These are phyloP conservation scores for Urosaurus nigricauda DNA, from an alignment of 2,797 vertebrate genomes.

Conservation along the genomic window DNA sequence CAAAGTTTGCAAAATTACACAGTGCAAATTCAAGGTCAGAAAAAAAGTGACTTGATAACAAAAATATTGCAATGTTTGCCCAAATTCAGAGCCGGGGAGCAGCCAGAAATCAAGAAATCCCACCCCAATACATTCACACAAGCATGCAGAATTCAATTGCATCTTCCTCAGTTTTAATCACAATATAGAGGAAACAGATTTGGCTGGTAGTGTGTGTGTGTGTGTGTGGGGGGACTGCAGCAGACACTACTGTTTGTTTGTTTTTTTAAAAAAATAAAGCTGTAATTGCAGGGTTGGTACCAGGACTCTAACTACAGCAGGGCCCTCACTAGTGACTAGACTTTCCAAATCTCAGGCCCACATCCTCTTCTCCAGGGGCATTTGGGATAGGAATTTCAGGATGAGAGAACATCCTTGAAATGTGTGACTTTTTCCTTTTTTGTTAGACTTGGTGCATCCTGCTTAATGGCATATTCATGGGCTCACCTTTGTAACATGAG, in stretches of 20 bases:
- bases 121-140: constrained; percentile 30
- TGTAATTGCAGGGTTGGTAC: background rate
- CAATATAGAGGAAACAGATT: background rate
- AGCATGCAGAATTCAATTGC: constrained; percentile 29
- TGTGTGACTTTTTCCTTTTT: too few relatives aligned
- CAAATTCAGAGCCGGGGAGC: constrained; percentile 46
- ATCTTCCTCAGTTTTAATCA: background rate
- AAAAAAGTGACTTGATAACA: constrained; percentile 48
- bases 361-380: too few relatives aligned
- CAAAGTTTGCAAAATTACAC: constrained; percentile 61
- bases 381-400: too few relatives aligned
- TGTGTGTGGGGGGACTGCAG: background rate
- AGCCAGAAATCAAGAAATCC: background rate
- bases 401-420: too few relatives aligned
- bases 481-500: too few relatives aligned
- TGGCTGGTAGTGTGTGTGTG: background rate
- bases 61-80: constrained; percentile 31
- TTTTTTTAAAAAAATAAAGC: too few relatives aligned
- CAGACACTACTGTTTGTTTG: too few relatives aligned
- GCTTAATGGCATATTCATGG: too few relatives aligned
- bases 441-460: too few relatives aligned
- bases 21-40: constrained; percentile 68
- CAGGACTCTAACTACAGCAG: background rate
- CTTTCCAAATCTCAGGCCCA: too few relatives aligned
- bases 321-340: too few relatives aligned